Conservation (phyloP, 2,888 invertebrate genomes). For the Lycocerus yunnanus region DNA sequence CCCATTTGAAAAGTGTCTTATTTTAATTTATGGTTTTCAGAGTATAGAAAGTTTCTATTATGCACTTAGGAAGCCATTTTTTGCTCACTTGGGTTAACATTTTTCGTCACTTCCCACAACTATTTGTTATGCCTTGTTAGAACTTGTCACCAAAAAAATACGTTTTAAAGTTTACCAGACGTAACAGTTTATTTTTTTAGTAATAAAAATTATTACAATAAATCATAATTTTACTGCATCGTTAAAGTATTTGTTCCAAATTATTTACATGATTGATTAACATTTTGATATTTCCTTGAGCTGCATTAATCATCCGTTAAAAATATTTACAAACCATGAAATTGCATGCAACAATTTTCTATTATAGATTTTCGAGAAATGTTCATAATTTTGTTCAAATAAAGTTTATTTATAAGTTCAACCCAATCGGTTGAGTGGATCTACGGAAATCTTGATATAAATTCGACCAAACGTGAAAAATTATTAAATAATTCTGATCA, state of each 20-base stretch:
- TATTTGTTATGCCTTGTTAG: not conserved
- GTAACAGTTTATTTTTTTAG: not conserved
- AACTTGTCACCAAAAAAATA: not conserved
- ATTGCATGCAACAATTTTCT: not conserved
- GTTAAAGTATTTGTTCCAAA: not conserved
- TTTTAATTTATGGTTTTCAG: slow-evolving; percentile 3
- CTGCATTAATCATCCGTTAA: not conserved
- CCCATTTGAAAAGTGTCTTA: not conserved
- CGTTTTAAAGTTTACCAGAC: not conserved
- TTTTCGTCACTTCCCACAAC: not conserved
- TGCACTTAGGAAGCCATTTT: not conserved
- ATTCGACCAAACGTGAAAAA: not conserved
- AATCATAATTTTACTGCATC: not conserved
- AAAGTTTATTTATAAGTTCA: not conserved
- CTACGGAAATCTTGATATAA: not conserved
- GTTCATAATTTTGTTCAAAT: not conserved
- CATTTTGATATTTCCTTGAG: not conserved
- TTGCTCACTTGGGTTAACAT: not conserved
- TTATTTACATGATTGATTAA: not conserved
- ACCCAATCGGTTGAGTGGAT: not conserved
- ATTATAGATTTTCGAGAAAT: not conserved
- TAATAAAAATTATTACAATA: not conserved
- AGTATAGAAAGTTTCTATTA: not conserved
- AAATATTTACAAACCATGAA: not conserved
- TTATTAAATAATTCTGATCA: not conserved